A percentile compares a stretch with the other conserved stretches of the same genome.
Evolutionary conservation across 2,113 vertebrate species (phyloP).

Genomic region (Limanda limanda): DNA sequence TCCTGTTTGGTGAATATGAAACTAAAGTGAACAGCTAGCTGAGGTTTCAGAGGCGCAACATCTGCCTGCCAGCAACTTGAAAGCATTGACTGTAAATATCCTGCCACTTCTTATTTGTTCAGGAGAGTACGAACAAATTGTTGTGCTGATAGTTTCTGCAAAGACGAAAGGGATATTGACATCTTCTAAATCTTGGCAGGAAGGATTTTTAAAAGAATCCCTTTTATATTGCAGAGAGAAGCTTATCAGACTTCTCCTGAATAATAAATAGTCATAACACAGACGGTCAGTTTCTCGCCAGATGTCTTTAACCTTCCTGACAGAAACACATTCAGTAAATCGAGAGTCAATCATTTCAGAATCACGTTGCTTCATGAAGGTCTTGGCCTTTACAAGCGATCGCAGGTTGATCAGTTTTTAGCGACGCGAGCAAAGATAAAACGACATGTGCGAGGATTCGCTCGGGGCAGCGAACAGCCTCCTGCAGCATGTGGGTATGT

Average conservation of each 20-base stretch:
- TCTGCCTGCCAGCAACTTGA: no score
- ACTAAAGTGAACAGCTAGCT: no score
- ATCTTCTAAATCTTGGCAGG: not conserved
- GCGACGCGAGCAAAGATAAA: slow-evolving; percentile 10
- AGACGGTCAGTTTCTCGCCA: slow-evolving; percentile 10
- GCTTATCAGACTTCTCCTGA: not conserved
- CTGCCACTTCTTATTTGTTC: not conserved
- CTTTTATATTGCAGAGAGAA: not conserved
- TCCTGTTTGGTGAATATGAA: no score
- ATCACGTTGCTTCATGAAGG: slow-evolving; percentile 23
- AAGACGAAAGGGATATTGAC: not conserved
- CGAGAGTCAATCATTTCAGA: slow-evolving; percentile 10
- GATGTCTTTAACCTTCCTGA: not conserved
- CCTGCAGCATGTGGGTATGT: slow-evolving; percentile 26
- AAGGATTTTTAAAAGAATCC: not conserved
- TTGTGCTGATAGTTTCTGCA: not conserved
- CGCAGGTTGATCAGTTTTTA: slow-evolving; percentile 31
- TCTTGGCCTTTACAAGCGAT: slow-evolving; percentile 21
- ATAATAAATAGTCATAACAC: not conserved
- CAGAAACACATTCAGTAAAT: not conserved
- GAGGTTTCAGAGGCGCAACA: no score
- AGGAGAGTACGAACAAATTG: not conserved
- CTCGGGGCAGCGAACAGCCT: slow-evolving; percentile 32
- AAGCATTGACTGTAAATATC: not conserved
- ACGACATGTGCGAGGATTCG: not conserved